Conservation (phyloP, 1,140 invertebrate genomes). For the Gonatopus flavifemur region DNA sequence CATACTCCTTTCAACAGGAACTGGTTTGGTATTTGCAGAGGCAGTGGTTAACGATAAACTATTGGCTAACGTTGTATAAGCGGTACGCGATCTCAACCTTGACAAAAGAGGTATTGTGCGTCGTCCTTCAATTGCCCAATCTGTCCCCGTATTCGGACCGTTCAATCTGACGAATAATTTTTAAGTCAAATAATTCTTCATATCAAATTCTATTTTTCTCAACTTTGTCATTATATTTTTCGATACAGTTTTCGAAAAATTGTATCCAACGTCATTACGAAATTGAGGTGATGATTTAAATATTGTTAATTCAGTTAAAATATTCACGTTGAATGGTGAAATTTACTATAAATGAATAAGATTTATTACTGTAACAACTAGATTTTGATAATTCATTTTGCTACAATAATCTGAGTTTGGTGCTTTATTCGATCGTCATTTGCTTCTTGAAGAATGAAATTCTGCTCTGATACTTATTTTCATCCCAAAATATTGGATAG, state of each 20-base stretch:
- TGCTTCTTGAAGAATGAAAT: too few relatives aligned
- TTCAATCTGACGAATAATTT: conserved; percentile 64
- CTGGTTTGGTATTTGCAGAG: conserved; percentile 56
- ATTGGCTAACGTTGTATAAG: conserved; percentile 83
- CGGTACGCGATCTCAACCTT: conserved; percentile 77
- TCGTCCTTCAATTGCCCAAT: conserved; percentile 85
- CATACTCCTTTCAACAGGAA: conserved; percentile 38
- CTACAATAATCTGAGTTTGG: too few relatives aligned
- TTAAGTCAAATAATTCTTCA: conserved; percentile 24
- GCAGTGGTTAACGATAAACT: conserved; percentile 60
- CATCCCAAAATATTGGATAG: too few relatives aligned
- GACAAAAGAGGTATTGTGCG: conserved; percentile 79
- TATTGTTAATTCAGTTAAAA: too few relatives aligned
- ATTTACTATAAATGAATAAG: too few relatives aligned
- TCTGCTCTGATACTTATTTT: too few relatives aligned
- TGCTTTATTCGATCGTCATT: too few relatives aligned
- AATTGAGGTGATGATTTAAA: too few relatives aligned
- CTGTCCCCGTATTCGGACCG: conserved; percentile 76
- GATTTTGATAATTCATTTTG: too few relatives aligned
- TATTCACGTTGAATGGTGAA: too few relatives aligned
- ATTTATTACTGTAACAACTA: too few relatives aligned
- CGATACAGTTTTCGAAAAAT: neutral
- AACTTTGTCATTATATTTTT: neutral
- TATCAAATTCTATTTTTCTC: conserved; percentile 4
- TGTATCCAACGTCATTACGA: too few relatives aligned